Evolutionary conservation across 2,888 invertebrate species (phyloP).

Genomic region (Acanthosepion esculentum): DNA sequence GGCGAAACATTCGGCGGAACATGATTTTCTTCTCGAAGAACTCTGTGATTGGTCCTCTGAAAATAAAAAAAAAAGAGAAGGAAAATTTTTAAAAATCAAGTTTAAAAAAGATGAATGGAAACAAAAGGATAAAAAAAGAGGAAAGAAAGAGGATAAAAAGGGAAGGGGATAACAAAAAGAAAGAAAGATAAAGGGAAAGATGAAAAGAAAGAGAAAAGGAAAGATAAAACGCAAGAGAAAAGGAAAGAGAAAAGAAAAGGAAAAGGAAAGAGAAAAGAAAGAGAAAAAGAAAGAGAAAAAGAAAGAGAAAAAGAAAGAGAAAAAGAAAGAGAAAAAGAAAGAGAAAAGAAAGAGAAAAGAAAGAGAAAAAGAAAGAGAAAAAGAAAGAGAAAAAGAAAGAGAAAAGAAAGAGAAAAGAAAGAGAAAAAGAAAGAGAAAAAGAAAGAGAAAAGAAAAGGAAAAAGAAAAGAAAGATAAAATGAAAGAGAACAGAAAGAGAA

Average conservation of each 20-base stretch:
- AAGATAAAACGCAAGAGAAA: too few relatives aligned
- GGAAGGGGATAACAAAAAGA: too few relatives aligned
- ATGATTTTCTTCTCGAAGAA: constrained; percentile 34
- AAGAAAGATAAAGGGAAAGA: neutral
- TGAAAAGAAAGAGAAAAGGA: neutral
- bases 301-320: too few relatives aligned
- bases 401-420: neutral
- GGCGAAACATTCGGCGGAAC: constrained; percentile 42
- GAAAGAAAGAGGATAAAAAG: neutral
- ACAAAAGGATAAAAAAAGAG: too few relatives aligned
- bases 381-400: too few relatives aligned
- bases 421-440: neutral
- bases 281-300: too few relatives aligned
- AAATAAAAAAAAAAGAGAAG: neutral
- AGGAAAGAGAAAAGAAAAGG: neutral
- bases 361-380: too few relatives aligned
- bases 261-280: neutral
- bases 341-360: too few relatives aligned
- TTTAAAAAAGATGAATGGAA: too few relatives aligned
- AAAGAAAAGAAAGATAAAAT: neutral
- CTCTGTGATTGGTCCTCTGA: constrained; percentile 12
- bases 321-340: too few relatives aligned
- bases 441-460: too few relatives aligned
- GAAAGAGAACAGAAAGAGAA: neutral
- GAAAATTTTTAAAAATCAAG: too few relatives aligned